Base-by-base conservation (phyloP, 2,113 vertebrate species). In the Telmatochromis sp. region DNA sequence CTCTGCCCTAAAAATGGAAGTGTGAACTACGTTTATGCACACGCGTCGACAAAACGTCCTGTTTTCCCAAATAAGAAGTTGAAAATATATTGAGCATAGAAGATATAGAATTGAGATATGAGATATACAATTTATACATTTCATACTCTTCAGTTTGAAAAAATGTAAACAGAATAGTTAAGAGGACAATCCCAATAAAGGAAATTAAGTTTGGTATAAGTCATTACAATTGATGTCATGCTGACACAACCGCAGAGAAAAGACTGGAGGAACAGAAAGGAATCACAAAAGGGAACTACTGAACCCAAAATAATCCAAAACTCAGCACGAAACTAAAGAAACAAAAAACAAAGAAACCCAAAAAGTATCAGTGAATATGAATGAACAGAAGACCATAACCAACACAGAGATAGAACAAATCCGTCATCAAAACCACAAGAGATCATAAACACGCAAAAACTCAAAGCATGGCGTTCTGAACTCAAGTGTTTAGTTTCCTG, bases 401-500 rank as follows among this genome's bases (percentile, higher is more conserved):
- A 68, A 2, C 7, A 40, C 63, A 14, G 63, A 40, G 63, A 14
- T 40, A 13, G 19, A 68, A 21, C n/a, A 68, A 23, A 68, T 68
- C n/a, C 19, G 0, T 40, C 5, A 1, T 68, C n/a, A 68, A 21
- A 40, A 40, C 1, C 63, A 23, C 63, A 23, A 68, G 35, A 2
- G 0, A 68, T 40, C 35, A 40, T 37, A 65, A 13, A 21, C 19
- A 3, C 3, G 1, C 19, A 65, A 65, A 65, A 37, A 65, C 19
- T 65, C 1, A 65, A 37, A 65, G 6, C 60, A 65, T 65, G 19
- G 2, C 0, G 2, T 13, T 65, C 19, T 37, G 10, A 65, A 65
- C 60, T 21, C 97, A 96, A 5, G 97, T 97, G 94, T 98, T 98
- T 79, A 98, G 97, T 94, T 97, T 98, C 85, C 95, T 97, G 0